Conservation (phyloP, 2,113 vertebrate genomes). For the Chaenogobius annularis region DNA sequence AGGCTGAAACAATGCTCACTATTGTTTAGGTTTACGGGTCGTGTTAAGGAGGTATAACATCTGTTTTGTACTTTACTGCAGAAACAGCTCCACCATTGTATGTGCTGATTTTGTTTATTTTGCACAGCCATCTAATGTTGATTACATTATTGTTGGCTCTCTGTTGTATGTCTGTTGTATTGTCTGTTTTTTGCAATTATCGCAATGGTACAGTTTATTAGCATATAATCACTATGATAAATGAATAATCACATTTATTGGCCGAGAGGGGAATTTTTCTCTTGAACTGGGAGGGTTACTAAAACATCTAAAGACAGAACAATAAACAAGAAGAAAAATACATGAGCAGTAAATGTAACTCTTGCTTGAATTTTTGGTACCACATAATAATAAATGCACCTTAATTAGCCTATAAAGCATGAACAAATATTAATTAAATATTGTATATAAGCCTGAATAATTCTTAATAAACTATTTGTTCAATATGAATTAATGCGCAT, state of each 20-base stretch:
- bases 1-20: neutral
- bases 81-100: neutral
- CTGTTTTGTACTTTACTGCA: neutral
- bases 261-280: too few species aligned
- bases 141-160: neutral
- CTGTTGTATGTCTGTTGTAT: neutral
- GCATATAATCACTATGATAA: neutral
- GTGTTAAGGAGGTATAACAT: neutral
- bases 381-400: too few species aligned
- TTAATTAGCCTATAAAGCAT: too few species aligned
- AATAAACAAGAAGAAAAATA: neutral
- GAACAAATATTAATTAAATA: too few species aligned
- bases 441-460: too few species aligned
- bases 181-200: too few species aligned
- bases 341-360: too few species aligned
- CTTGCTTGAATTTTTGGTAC: too few species aligned
- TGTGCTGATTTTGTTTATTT: neutral
- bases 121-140: neutral
- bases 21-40: neutral
- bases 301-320: neutral
- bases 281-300: neutral
- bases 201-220: neutral
- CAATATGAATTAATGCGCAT: too few species aligned
- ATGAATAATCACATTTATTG: neutral
- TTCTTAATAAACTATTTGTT: too few species aligned